phyloP scores from a whole-genome alignment of 1,140 invertebrate species.

The Geopemphigus sp. region DNA sequence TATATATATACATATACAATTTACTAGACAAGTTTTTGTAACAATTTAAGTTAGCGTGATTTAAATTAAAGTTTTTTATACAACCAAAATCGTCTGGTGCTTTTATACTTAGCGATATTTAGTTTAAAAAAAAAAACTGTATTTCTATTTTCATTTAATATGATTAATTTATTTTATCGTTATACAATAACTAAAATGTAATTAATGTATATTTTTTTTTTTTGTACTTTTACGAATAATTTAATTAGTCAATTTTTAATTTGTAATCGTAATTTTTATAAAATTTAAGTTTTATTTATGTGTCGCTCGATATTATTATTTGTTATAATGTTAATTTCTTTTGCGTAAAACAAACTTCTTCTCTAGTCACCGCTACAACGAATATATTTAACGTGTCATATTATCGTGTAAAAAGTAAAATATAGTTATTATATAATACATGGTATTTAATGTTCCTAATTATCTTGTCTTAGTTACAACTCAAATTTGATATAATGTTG shows the following conservation, averaged over 20 bases:
- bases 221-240: conserved; percentile 1
- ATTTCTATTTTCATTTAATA: conserved; percentile 13
- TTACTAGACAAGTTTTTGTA: conserved; percentile 17
- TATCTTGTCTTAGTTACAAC: no score
- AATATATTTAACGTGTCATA: no score
- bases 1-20: background rate
- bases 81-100: conserved; percentile 31
- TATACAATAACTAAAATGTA: conserved; percentile 1
- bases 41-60: conserved; percentile 22
- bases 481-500: no score
- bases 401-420: no score
- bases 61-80: conserved; percentile 25
- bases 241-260: conserved; percentile 13
- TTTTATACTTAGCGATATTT: conserved; percentile 16
- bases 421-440: no score
- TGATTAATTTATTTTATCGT: background rate
- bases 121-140: background rate
- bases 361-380: no score
- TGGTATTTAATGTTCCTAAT: no score
- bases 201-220: conserved; percentile 10
- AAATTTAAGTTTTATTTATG: no score
- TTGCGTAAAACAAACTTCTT: no score
- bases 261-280: conserved; percentile 9
- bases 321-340: no score
- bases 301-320: no score